Evolutionary conservation across 2,888 invertebrate species (phyloP).

Genomic region (Dascillus cervinus): DNA sequence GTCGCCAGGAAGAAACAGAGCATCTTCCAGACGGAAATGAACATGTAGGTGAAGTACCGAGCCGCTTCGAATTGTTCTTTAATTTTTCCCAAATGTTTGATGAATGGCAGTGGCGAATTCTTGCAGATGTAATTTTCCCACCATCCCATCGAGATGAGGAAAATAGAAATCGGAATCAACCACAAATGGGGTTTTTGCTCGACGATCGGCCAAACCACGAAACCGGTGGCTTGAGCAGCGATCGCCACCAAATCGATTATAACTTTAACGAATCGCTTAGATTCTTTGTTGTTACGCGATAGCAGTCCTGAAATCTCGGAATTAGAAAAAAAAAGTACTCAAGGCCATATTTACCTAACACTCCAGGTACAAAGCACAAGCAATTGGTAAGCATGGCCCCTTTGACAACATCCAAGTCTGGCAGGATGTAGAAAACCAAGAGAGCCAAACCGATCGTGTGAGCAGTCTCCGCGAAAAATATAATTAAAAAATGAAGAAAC

Average conservation of each 20-base stretch:
- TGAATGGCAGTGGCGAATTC: slow-evolving; percentile 71
- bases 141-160: slow-evolving; percentile 89
- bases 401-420: slow-evolving; percentile 87
- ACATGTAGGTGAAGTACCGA: slow-evolving; percentile 84
- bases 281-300: slow-evolving; percentile 76
- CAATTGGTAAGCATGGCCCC: slow-evolving; percentile 96
- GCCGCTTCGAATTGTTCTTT: slow-evolving; percentile 72
- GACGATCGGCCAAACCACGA: slow-evolving; percentile 85
- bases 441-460: slow-evolving; percentile 83
- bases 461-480: slow-evolving; percentile 78
- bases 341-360: slow-evolving; percentile 46
- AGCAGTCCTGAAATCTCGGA: slow-evolving; percentile 54
- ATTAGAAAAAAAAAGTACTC: too few species aligned
- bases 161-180: slow-evolving; percentile 78
- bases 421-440: slow-evolving; percentile 81
- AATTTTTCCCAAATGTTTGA: slow-evolving; percentile 66
- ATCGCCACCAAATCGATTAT: slow-evolving; percentile 80
- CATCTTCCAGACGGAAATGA: slow-evolving; percentile 90
- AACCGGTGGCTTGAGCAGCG: slow-evolving; percentile 82
- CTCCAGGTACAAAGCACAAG: slow-evolving; percentile 83
- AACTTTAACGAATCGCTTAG: slow-evolving; percentile 67
- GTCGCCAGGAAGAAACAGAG: slow-evolving; percentile 68
- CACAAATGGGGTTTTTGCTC: slow-evolving; percentile 69
- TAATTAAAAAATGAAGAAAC: slow-evolving; percentile 55
- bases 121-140: slow-evolving; percentile 96